Percentiles rank a stretch among this genome's conserved stretches.
These are phyloP conservation scores for Dasyurus viverrinus DNA, from an alignment of 2,113 vertebrate genomes.

Conservation along the genomic window DNA sequence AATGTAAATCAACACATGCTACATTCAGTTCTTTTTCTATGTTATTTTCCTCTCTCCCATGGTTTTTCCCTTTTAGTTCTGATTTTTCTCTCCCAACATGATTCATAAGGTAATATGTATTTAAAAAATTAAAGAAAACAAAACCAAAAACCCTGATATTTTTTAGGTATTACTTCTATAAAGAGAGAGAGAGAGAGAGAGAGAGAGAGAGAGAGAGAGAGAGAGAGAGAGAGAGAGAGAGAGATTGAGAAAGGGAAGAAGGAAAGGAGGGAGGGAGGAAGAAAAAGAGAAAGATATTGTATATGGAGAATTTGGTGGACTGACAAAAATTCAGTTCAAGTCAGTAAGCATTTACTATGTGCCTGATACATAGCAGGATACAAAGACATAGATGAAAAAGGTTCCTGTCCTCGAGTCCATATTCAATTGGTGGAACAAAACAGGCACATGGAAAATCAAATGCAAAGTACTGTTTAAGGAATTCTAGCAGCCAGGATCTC, in stretches of 20 bases:
- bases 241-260: too few species aligned
- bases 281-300: not conserved
- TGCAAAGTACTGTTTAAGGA: not conserved
- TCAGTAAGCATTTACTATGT: not conserved
- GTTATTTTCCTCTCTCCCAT: too few species aligned
- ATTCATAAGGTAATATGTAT: too few species aligned
- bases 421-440: not conserved
- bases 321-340: not conserved
- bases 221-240: too few species aligned
- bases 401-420: slow-evolving; percentile 37
- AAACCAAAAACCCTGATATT: not conserved
- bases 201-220: too few species aligned
- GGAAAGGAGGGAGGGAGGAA: not conserved
- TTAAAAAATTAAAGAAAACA: too few species aligned
- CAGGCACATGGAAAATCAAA: not conserved
- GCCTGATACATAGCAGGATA: not conserved
- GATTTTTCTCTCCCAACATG: too few species aligned
- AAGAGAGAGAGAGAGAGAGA: too few species aligned
- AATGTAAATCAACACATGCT: too few species aligned
- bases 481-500: not conserved
- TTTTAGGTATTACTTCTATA: not conserved
- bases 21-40: too few species aligned
- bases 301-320: not conserved
- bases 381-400: not conserved
- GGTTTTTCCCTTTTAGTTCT: too few species aligned